Evolutionary conservation across 2,888 invertebrate genomes (phyloP).

Genomic region (Drosophila leonis): DNA sequence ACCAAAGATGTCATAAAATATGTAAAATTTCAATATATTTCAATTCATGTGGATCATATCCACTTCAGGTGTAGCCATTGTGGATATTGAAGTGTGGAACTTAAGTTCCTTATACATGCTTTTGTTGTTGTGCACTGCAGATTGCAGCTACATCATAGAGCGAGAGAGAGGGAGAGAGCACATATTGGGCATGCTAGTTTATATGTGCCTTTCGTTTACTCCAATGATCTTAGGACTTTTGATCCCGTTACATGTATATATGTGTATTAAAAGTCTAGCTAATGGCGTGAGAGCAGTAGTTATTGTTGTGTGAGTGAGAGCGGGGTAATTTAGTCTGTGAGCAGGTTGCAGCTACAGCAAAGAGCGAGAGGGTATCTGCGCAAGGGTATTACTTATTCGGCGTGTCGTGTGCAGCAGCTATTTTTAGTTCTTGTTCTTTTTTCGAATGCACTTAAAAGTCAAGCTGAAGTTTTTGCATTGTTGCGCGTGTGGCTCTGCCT

Average conservation of each 20-base stretch:
- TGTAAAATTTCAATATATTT: no score
- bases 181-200: background rate
- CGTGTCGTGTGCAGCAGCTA: background rate
- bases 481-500: constrained; percentile 31
- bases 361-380: no score
- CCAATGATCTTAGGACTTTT: background rate
- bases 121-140: background rate
- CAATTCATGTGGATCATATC: background rate
- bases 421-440: constrained; percentile 7
- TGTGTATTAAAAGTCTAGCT: background rate
- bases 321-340: background rate
- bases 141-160: background rate
- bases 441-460: constrained; percentile 54
- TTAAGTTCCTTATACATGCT: background rate
- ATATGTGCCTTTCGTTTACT: background rate
- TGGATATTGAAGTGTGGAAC: background rate
- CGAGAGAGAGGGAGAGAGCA: constrained; percentile 2
- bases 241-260: background rate
- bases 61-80: background rate
- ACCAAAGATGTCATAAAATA: background rate
- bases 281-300: background rate
- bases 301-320: background rate
- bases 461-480: constrained; percentile 42
- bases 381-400: background rate
- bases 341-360: no score